Evolutionary conservation across 1,140 invertebrate species (phyloP), one percentile per base, ranked within the genome.

Genomic region (Platyura marginata): DNA sequence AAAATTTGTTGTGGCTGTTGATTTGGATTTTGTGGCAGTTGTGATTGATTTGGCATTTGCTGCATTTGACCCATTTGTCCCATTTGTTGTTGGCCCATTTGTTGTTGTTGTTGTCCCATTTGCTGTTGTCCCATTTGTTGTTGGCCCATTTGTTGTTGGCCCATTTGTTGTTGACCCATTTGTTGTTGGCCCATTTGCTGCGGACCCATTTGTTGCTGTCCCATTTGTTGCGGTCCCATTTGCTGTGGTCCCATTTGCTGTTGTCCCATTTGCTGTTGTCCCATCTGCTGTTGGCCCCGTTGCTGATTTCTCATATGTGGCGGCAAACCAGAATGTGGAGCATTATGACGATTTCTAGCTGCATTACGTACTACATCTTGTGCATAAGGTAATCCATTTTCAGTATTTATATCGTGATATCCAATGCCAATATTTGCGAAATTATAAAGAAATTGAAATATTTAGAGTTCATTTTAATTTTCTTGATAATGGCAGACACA

Each of bases 1-100:
- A 87, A 75, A 40, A 85, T 75, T 46, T 62, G 56, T 18, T 36
- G 36, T 8, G 25, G 25, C 19, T 38, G 36, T 8, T 36, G 42
- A 36, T 43, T 43, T 35, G 19, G 15, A 13, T 15, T 20, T 2
- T 9, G 9, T 6, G 13, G n/a, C 20, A 22, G 3, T 20, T 43
- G 25, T 10, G 16, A 6, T 32, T 41, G 40, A 29, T 41, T 25
- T 23, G 18, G 11, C 6, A 22, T 13, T 16, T 44, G 21, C n/a
- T 38, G 15, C 35, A 44, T 36, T 39, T 20, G 29, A 40, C 45
- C 45, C 34, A 23, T 5, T 22, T 3, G 38, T 22, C 40, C 36
- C 36, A 39, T 29, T 36, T 36, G 34, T 22, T 47, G 8, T 9
- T 8, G 34, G 4, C 15, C 13, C 38, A 21, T 21, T 36, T 36